A percentile compares a stretch with the other conserved stretches of the same genome.
Conservation (phyloP, 2,113 vertebrate species). For the Alexandromys fortis region DNA sequence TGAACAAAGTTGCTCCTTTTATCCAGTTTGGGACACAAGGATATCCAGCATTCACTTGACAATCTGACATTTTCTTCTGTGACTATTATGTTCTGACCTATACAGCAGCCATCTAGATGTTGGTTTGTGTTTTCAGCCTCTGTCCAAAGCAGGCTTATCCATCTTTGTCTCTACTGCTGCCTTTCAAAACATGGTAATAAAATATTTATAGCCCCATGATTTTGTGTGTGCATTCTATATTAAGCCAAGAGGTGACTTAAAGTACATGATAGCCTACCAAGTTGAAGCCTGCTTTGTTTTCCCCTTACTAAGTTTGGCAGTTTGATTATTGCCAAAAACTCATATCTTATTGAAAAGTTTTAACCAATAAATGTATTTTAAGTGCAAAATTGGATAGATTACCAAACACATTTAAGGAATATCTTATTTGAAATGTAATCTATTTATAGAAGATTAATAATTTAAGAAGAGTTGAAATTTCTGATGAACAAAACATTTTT, state of each 20-base stretch:
- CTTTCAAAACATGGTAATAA: not conserved
- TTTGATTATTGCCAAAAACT: not conserved
- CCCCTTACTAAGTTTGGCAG: conserved; percentile 4
- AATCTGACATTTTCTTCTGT: not conserved
- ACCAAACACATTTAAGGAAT: conserved; percentile 2
- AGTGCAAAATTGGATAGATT: not conserved
- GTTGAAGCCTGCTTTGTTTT: not conserved
- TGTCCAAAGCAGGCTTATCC: not conserved
- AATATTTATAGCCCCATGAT: not conserved
- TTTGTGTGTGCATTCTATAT: not conserved
- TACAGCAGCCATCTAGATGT: not conserved
- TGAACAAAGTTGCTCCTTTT: not conserved
- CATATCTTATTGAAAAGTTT: not conserved
- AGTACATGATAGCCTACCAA: not conserved
- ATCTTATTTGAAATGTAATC: not conserved
- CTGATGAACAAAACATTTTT: not conserved
- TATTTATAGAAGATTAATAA: not conserved
- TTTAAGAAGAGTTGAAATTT: not conserved
- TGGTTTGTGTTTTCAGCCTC: not conserved
- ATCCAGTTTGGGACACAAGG: not conserved
- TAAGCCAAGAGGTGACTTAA: conserved; percentile 15
- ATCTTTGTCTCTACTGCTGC: not conserved
- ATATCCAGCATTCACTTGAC: not conserved
- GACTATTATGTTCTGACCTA: conserved; percentile 1
- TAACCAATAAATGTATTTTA: not conserved